Conservation (phyloP, 2,888 invertebrate species). For the Drosophila mimica region DNA sequence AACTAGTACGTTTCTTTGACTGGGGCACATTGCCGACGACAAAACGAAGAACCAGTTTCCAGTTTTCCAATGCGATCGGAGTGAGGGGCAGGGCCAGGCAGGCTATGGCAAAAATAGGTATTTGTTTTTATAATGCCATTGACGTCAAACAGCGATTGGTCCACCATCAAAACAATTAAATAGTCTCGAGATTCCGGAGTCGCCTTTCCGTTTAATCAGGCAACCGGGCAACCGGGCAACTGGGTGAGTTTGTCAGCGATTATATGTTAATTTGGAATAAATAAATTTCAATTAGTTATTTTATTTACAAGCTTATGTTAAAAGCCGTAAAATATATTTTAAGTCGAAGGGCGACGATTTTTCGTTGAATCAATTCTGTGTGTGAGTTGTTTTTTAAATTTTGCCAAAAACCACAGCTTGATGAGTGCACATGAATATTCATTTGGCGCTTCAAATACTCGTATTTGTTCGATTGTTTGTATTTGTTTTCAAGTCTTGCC, state of each 20-base stretch:
- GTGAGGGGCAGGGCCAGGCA: not conserved
- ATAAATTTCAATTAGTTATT: conserved; percentile 60
- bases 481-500: conserved; percentile 14
- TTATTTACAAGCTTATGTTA: conserved; percentile 55
- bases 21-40: not conserved
- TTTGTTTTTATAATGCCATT: conserved; percentile 76
- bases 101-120: conserved; percentile 28
- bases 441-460: conserved; percentile 64
- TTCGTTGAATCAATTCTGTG: conserved; percentile 24
- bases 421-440: conserved; percentile 58
- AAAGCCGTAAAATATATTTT: conserved; percentile 30
- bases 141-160: conserved; percentile 67
- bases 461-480: conserved; percentile 23
- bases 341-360: conserved; percentile 40
- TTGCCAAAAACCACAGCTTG: conserved; percentile 31
- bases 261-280: conserved; percentile 57
- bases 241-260: conserved; percentile 14
- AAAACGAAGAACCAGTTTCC: conserved; percentile 44
- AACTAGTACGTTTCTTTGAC: conserved; percentile 8
- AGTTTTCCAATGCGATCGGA: conserved; percentile 24
- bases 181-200: conserved; percentile 45
- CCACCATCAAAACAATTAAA: conserved; percentile 68
- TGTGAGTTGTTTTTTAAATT: conserved; percentile 30
- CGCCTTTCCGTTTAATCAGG: conserved; percentile 26
- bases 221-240: conserved; percentile 15